Base-by-base conservation (phyloP, 2,888 invertebrate genomes). In the Hyposoter dolosus region DNA sequence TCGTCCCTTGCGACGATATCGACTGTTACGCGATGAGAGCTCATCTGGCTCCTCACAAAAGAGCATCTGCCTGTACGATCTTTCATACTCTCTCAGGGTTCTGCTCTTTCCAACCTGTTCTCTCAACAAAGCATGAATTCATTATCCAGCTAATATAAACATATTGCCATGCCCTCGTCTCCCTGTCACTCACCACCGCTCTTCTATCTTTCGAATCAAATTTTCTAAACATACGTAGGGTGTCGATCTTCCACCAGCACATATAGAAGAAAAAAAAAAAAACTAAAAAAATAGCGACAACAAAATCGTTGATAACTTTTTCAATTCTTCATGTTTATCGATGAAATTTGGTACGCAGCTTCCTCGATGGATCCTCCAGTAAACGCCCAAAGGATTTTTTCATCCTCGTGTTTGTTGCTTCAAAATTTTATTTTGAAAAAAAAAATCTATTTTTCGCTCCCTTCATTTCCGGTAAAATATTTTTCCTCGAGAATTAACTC, bases 131-230 rank as follows among this genome's bases (percentile, higher is more conserved):
- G 88, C 92, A 91, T 91, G 92, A 93, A 93, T 93, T 93, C 94
- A 94, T 93, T 94, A 94, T 93, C 92, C 90, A 90, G 84, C 92
- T 94, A 93, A 94, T 94, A 92, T 92, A 94, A 94, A 94, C 94
- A 94, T 94, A 94, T 94, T 94, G 94, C 88, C 43, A 60, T 43
- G 74, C 86, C 83, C 83, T 86, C 88, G 66, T 89, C 86, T 87
- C 6, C 66, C 89, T 90, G 90, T 89, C 89, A 88, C 81, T 88
- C 88, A 87, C 83, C 88, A 87, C 83, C 17, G 17, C 45, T 84
- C 78, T 63, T 82, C 65, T 71, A 35, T 75, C 47, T 53, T n/a
- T 17, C 9, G 10, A 28, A 66, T 56, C 63, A 65, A 53, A 53
- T 19, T 19, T 10, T 10, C 10, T 7, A 7, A n/a, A 50, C n/a